Evolutionary conservation across 2,113 vertebrate species (phyloP).

Genomic region (Siniperca chuatsi): DNA sequence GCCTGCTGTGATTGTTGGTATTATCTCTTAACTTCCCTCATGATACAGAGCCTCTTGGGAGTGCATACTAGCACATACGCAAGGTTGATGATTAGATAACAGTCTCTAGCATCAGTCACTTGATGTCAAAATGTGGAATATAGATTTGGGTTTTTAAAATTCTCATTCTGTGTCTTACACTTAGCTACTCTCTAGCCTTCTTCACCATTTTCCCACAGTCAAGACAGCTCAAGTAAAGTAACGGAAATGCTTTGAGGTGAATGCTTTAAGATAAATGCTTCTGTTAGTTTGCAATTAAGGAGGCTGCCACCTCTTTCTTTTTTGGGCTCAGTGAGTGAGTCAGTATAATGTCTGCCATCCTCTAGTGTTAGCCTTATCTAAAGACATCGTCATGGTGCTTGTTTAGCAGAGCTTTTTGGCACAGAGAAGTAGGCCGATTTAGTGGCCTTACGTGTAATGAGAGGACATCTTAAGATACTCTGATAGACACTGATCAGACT

Average conservation of each 20-base stretch:
- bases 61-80: conserved; percentile 9
- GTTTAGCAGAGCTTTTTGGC: conserved; percentile 48
- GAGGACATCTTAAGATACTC: conserved; percentile 36
- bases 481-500: conserved; percentile 32
- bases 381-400: conserved; percentile 30
- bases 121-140: conserved; percentile 17
- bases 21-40: conserved; percentile 18
- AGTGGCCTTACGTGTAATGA: conserved; percentile 48
- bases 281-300: conserved; percentile 50
- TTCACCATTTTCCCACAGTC: not conserved
- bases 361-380: conserved; percentile 62
- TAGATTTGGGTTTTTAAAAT: not conserved
- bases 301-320: conserved; percentile 34
- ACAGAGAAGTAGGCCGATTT: conserved; percentile 51
- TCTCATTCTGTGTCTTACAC: not conserved
- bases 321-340: conserved; percentile 49
- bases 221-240: not conserved
- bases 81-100: conserved; percentile 9
- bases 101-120: not conserved
- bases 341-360: conserved; percentile 55
- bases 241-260: conserved; percentile 16
- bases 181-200: not conserved
- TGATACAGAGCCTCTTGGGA: conserved; percentile 6
- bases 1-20: not conserved
- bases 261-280: conserved; percentile 26